Evolutionary conservation across 1,140 invertebrate genomes (phyloP).

Genomic region (Ptiloglossa arizonensis): DNA sequence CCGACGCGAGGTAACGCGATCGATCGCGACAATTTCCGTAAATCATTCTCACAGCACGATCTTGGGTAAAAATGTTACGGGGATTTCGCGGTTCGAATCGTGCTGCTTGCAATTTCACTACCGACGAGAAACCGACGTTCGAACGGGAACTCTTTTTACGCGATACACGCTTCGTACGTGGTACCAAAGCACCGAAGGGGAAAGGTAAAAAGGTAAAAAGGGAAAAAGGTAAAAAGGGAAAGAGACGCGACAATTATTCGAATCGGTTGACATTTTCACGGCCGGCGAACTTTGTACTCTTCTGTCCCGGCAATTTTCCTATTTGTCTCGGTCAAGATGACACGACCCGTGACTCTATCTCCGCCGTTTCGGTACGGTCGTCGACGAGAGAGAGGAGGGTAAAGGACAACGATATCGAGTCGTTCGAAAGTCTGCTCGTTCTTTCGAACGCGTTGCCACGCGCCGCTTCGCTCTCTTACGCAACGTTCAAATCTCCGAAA

Average conservation of each 20-base stretch:
- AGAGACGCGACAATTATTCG: conserved; percentile 35
- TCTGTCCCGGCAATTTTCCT: conserved; percentile 46
- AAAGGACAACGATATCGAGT: conserved; percentile 37
- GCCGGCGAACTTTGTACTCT: conserved; percentile 21
- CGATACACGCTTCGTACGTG: neutral
- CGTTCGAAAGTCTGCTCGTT: conserved; percentile 53
- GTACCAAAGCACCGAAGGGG: neutral
- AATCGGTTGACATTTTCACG: conserved; percentile 29
- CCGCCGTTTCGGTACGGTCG: conserved; percentile 21
- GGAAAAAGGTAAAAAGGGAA: too few species aligned
- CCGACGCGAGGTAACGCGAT: too few species aligned
- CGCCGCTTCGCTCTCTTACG: too few species aligned
- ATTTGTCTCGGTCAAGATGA: conserved; percentile 41
- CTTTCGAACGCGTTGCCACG: conserved; percentile 29
- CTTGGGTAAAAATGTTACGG: neutral
- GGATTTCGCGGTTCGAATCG: neutral
- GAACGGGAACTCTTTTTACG: neutral
- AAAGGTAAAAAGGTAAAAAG: neutral
- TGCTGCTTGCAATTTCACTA: neutral
- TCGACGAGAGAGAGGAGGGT: conserved; percentile 7
- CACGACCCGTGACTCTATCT: conserved; percentile 24
- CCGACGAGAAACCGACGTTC: neutral
- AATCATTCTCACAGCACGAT: neutral
- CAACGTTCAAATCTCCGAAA: neutral
- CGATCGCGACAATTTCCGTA: too few species aligned